A percentile compares a stretch with the other conserved stretches of the same genome.
Conservation (phyloP, 2,888 invertebrate genomes). For the Agrypnus murinus region DNA sequence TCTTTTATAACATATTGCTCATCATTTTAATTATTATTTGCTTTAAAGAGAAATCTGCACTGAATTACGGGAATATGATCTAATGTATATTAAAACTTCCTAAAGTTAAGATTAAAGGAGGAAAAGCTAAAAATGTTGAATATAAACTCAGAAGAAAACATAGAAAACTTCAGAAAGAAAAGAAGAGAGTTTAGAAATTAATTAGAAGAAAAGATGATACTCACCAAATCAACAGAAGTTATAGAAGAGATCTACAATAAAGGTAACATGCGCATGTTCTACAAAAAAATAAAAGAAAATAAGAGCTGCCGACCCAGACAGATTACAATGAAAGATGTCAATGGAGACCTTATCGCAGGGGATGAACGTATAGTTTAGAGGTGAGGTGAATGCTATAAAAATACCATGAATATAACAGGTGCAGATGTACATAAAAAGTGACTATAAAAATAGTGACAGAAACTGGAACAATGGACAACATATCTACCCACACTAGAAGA, state of each 20-base stretch:
- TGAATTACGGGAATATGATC: too few relatives aligned
- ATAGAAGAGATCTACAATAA: background rate
- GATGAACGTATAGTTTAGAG: background rate
- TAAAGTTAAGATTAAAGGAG: too few relatives aligned
- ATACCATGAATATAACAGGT: background rate
- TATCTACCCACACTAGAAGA: background rate
- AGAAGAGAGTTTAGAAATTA: too few relatives aligned
- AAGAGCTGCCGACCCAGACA: slow-evolving; percentile 1
- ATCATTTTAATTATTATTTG: too few relatives aligned
- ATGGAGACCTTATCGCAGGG: too few relatives aligned
- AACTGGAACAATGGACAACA: background rate
- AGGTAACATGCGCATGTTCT: slow-evolving; percentile 13
- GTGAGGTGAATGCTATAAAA: too few relatives aligned
- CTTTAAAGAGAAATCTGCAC: too few relatives aligned
- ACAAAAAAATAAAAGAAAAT: slow-evolving; percentile 12
- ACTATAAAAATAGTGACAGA: background rate
- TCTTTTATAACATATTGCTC: too few relatives aligned
- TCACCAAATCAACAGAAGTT: background rate
- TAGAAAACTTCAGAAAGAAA: too few relatives aligned
- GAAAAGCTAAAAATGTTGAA: too few relatives aligned
- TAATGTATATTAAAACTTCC: too few relatives aligned
- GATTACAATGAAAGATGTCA: background rate
- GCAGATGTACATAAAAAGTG: background rate
- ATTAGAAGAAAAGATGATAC: background rate
- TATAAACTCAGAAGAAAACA: too few relatives aligned